Evolutionary conservation across 2,113 vertebrate genomes (phyloP).

Genomic region (Elephantulus edwardii): DNA sequence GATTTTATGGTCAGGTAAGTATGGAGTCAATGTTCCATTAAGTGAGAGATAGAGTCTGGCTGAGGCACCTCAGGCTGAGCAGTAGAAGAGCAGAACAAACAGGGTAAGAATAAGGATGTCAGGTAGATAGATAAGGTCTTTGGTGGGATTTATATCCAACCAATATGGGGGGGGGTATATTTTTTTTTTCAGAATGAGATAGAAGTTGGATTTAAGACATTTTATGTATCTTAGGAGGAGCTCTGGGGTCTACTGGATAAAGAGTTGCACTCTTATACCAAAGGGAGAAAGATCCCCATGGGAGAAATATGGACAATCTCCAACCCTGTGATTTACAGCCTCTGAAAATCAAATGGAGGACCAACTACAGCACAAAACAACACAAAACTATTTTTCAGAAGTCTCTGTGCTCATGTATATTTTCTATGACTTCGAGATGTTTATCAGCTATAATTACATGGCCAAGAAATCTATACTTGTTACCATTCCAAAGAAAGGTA

Average conservation of each 20-base stretch:
- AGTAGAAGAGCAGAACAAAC: not conserved
- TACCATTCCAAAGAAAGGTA: too few relatives aligned
- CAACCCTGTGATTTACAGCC: too few relatives aligned
- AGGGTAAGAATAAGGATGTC: not conserved
- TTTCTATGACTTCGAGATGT: conserved; percentile 42
- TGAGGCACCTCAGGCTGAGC: not conserved
- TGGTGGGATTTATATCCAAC: conserved; percentile 45
- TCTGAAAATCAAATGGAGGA: too few relatives aligned
- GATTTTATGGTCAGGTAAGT: not conserved
- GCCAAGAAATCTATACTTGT: too few relatives aligned
- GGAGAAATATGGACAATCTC: too few relatives aligned
- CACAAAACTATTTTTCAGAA: too few relatives aligned
- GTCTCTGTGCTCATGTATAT: not conserved
- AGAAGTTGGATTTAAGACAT: conserved; percentile 32
- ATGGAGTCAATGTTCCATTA: conserved; percentile 30
- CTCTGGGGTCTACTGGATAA: too few relatives aligned
- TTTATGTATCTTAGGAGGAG: too few relatives aligned
- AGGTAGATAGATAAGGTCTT: conserved; percentile 28
- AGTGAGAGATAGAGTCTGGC: not conserved
- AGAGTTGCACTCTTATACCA: too few relatives aligned
- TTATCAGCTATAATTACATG: conserved; percentile 50
- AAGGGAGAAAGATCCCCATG: too few relatives aligned
- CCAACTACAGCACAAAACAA: too few relatives aligned
- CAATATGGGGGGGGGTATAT: not conserved
- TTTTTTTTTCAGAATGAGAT: not conserved